phyloP scores from a whole-genome alignment of 2,888 invertebrate genomes.

The Stramonita haemastoma region DNA sequence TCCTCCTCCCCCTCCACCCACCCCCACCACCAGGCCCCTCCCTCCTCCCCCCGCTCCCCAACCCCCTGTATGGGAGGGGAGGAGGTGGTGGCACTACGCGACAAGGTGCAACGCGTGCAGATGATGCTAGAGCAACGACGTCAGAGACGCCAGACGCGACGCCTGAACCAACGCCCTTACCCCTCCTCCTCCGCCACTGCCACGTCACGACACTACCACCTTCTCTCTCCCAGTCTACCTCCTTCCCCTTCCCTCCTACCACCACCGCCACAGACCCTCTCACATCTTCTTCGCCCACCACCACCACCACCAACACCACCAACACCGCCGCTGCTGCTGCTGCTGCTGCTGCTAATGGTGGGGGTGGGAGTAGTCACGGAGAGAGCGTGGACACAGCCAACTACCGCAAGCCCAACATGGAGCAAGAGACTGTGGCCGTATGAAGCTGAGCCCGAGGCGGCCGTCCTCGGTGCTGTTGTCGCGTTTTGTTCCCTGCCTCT shows the following conservation, averaged over 20 bases:
- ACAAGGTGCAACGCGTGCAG: constrained; percentile 91
- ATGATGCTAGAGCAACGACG: constrained; percentile 94
- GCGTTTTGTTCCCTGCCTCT: constrained; percentile 24
- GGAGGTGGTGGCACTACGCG: constrained; percentile 84
- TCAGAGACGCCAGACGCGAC: constrained; percentile 83
- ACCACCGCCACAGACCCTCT: neutral
- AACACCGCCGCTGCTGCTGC: neutral
- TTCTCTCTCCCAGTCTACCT: constrained; percentile 13
- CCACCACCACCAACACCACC: constrained; percentile 11
- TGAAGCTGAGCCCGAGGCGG: constrained; percentile 47
- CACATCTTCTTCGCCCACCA: neutral
- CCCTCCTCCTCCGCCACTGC: constrained; percentile 39
- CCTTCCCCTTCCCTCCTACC: constrained; percentile 20
- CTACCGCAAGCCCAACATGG: constrained; percentile 55
- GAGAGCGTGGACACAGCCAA: constrained; percentile 46
- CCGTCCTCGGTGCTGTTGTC: constrained; percentile 1
- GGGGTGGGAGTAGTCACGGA: constrained; percentile 20
- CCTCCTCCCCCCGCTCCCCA: constrained; percentile 27
- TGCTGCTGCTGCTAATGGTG: constrained; percentile 18
- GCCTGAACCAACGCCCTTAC: constrained; percentile 80
- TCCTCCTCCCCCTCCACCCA: constrained; percentile 1
- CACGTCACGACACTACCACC: constrained; percentile 8
- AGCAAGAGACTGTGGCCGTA: constrained; percentile 64
- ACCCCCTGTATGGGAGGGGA: constrained; percentile 18
- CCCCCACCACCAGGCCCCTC: neutral